Base-by-base conservation (phyloP, 2,888 invertebrate genomes). In the Drosophila ezoana region DNA sequence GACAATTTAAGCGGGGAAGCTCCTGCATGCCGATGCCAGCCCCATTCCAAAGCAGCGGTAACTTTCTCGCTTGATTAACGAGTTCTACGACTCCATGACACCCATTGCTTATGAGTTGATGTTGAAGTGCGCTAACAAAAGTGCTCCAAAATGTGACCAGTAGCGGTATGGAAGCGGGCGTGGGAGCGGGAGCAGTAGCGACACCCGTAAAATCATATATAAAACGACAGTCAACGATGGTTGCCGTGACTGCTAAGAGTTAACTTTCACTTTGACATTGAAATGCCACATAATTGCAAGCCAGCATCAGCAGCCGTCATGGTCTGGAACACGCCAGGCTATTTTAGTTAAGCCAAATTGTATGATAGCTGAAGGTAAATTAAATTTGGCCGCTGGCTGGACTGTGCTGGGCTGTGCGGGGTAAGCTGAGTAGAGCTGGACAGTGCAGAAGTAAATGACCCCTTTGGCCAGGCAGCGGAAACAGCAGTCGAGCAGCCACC, bases 221-320 rank as follows among this genome's bases (percentile, higher is more conserved):
- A 61, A 76, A 69, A 43, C 45, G 63, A 65, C 62, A 67, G 38
- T 45, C 65, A 56, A 62, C 62, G 57, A 52, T 57, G 56, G 61
- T 58, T 43, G 61, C 32, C 59, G 62, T 52, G 61, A 71, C 48
- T 69, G 78, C 52, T 54, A 70, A 70, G 80, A 90, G 87, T 83
- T 84, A 90, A 92, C 91, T 91, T 91, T 91, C 91, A 91, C 91
- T 91, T 89, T 92, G 91, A 91, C 91, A 91, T 92, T 91, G 91
- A 91, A 91, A 90, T 83, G 68, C 79, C 71, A 52, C 61, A 80
- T 72, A 86, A 86, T 88, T 83, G 81, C 81, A 68, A 72, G 63
- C 41, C 66, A 75, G 60, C 49, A 41, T 40, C 44, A 61, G 14
- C 56, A 44, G 28, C 52, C 53, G 48, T 60, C 59, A 56, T 62